A percentile compares a stretch with the other conserved stretches of the same genome.
phyloP scores from a whole-genome alignment of 2,888 invertebrate species.

The Macrosiphum euphorbiae region DNA sequence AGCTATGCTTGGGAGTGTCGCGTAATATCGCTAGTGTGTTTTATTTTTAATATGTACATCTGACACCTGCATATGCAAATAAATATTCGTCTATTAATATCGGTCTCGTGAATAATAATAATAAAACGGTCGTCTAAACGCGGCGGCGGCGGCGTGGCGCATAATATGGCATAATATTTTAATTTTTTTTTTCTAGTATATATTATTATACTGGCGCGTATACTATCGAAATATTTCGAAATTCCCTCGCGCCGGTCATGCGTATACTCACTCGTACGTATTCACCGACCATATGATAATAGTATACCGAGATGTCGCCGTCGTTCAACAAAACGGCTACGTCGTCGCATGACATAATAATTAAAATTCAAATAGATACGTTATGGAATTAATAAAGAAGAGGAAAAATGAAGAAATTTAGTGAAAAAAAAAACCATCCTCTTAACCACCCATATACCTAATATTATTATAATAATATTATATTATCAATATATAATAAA shows the following conservation, averaged over 20 bases:
- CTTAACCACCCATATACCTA: background rate
- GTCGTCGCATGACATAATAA: background rate
- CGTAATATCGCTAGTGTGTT: too few relatives aligned
- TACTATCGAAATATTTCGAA: background rate
- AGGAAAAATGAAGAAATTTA: background rate
- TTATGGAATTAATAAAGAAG: background rate
- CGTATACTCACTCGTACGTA: background rate
- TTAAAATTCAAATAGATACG: background rate
- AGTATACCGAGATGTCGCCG: background rate
- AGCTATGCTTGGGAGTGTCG: too few relatives aligned
- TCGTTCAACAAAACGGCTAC: background rate
- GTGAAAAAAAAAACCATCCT: background rate
- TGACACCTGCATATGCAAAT: too few relatives aligned
- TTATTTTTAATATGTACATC: too few relatives aligned
- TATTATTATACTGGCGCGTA: background rate
- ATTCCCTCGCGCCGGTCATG: background rate
- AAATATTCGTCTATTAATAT: too few relatives aligned
- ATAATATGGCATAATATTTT: background rate
- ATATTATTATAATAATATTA: background rate
- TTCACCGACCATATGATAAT: background rate
- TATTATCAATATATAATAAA: conserved; percentile 12
- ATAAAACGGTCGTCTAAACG: background rate
- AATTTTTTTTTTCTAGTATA: too few relatives aligned
- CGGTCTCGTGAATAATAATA: too few relatives aligned
- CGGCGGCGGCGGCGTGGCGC: background rate